Conservation (phyloP, 2,888 invertebrate species). For the Drosophila koepferae region DNA sequence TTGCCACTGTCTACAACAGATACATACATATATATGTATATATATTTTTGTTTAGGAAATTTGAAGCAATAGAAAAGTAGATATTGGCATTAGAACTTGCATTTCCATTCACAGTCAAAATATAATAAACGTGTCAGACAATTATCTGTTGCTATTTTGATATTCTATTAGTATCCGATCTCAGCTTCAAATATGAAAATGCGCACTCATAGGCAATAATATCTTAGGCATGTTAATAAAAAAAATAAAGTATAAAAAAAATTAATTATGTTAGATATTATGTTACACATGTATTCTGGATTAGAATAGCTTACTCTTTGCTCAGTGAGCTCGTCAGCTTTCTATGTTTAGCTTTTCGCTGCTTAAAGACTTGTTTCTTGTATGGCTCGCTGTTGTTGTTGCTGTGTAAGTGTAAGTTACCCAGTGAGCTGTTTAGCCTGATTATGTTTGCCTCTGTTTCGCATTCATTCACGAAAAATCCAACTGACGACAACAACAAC, state of each 20-base stretch:
- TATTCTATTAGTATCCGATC: neutral
- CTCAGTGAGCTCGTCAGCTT: conserved; percentile 49
- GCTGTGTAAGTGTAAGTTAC: conserved; percentile 60
- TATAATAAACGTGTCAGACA: too few relatives aligned
- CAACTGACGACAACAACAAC: conserved; percentile 4
- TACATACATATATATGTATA: too few relatives aligned
- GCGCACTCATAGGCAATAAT: too few relatives aligned
- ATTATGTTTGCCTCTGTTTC: conserved; percentile 65
- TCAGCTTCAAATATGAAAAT: neutral
- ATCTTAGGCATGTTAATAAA: too few relatives aligned
- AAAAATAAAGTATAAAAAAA: neutral
- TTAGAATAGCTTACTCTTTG: conserved; percentile 25
- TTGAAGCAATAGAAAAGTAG: too few relatives aligned
- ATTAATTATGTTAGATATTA: neutral
- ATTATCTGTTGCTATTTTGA: too few relatives aligned
- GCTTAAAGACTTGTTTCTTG: conserved; percentile 39
- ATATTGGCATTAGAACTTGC: too few relatives aligned
- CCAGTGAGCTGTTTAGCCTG: conserved; percentile 78
- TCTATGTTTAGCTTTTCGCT: conserved; percentile 63
- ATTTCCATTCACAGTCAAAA: too few relatives aligned
- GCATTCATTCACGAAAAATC: conserved; percentile 68
- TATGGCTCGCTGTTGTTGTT: conserved; percentile 21
- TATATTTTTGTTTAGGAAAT: too few relatives aligned
- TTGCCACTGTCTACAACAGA: too few relatives aligned
- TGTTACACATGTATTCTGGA: conserved; percentile 48